phyloP scores from a whole-genome alignment of 2,888 invertebrate species.

The Incurvaria masculella region DNA sequence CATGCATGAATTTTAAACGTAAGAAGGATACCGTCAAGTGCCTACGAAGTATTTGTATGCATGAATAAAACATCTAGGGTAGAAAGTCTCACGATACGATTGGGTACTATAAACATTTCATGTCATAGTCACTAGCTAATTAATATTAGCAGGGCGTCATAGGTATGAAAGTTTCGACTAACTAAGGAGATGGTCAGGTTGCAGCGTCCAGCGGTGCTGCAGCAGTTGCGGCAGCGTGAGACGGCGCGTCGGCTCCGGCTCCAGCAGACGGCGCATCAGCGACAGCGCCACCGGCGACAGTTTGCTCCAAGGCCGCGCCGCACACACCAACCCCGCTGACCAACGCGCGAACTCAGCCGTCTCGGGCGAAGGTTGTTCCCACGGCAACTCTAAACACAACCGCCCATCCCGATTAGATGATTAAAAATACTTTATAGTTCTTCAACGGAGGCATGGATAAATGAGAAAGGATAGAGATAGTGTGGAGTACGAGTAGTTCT shows the following conservation, averaged over 20 bases:
- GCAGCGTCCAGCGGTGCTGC: constrained; percentile 66
- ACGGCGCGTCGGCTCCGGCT: constrained; percentile 63
- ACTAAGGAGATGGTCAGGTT: not conserved
- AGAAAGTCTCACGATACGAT: too few relatives aligned
- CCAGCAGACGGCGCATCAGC: constrained; percentile 72
- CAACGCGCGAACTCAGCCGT: constrained; percentile 74
- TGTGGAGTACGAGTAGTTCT: too few relatives aligned
- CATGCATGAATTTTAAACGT: too few relatives aligned
- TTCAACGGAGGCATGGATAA: constrained; percentile 4
- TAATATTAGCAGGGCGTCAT: too few relatives aligned
- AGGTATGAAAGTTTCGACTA: too few relatives aligned
- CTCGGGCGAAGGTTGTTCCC: constrained; percentile 77
- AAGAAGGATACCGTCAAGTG: too few relatives aligned
- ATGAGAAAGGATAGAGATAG: too few relatives aligned
- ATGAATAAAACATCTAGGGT: too few relatives aligned
- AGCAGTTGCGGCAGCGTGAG: constrained; percentile 65
- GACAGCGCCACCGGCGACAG: constrained; percentile 72
- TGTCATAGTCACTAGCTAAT: too few relatives aligned
- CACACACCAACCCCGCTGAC: constrained; percentile 63
- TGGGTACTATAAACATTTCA: too few relatives aligned
- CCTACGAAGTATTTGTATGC: too few relatives aligned
- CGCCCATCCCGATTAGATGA: constrained; percentile 4
- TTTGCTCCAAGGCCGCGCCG: constrained; percentile 76
- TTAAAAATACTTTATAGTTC: too few relatives aligned
- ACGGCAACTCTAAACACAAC: constrained; percentile 77